Evolutionary conservation across 2,113 vertebrate genomes (phyloP).

Genomic region (Accipiter virgatus): DNA sequence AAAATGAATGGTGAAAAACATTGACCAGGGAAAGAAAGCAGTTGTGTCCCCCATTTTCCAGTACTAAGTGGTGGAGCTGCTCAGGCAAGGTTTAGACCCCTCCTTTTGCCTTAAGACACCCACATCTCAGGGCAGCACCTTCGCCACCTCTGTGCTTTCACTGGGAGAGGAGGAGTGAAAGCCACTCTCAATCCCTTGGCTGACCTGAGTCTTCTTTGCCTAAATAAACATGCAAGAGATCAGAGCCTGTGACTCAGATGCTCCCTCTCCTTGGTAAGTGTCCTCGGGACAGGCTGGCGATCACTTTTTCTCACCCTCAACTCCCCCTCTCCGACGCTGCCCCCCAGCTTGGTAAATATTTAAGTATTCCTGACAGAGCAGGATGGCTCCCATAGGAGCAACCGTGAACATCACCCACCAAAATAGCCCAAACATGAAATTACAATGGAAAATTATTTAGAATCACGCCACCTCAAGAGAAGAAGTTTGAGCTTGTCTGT

Average conservation of each 20-base stretch:
- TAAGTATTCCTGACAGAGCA: neutral
- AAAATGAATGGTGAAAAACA: neutral
- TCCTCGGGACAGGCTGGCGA: neutral
- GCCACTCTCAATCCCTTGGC: neutral
- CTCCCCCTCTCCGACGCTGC: neutral
- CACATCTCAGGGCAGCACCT: neutral
- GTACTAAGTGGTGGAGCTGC: neutral
- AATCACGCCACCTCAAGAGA: neutral
- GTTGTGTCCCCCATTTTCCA: neutral
- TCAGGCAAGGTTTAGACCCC: neutral
- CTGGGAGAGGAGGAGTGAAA: neutral
- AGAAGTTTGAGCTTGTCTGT: neutral
- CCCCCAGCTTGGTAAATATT: neutral
- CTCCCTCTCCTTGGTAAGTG: neutral
- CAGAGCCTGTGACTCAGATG: neutral
- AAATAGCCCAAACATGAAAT: neutral
- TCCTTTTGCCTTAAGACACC: neutral
- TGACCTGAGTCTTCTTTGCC: neutral
- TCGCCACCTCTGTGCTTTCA: neutral
- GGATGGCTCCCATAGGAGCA: neutral
- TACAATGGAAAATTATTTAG: neutral
- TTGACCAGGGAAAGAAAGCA: neutral
- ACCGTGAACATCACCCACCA: neutral
- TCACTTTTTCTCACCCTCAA: neutral
- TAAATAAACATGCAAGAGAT: neutral